Conservation (phyloP, 1,140 invertebrate species). For the Lepidostoma basale region DNA sequence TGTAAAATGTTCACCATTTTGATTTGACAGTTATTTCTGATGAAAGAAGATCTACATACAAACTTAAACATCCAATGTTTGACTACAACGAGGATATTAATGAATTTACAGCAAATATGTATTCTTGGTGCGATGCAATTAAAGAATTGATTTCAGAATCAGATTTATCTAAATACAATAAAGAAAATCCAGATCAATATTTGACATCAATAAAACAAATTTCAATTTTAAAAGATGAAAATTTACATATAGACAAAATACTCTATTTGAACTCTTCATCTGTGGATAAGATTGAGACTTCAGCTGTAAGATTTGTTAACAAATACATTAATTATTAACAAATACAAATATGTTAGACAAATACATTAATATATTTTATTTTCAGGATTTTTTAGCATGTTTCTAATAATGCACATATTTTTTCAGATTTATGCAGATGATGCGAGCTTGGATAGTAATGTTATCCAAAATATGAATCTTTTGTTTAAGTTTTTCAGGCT, state of each 20-base stretch:
- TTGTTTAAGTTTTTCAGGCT: constrained; percentile 24
- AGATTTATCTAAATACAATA: constrained; percentile 5
- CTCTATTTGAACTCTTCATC: constrained; percentile 20
- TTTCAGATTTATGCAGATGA: constrained; percentile 37
- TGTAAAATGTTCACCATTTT: background rate
- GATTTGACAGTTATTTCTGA: constrained; percentile 37
- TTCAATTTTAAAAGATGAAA: background rate
- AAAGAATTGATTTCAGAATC: constrained; percentile 29
- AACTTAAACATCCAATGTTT: constrained; percentile 47
- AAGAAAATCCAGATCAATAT: constrained; percentile 6
- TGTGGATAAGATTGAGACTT: constrained; percentile 30
- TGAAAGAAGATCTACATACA: constrained; percentile 37
- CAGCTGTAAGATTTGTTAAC: constrained; percentile 14
- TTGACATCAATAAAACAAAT: constrained; percentile 25
- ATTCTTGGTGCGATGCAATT: constrained; percentile 46
- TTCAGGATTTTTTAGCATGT: background rate
- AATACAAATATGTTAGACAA: background rate
- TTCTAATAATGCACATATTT: background rate
- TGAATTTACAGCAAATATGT: constrained; percentile 43
- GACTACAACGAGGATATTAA: constrained; percentile 36
- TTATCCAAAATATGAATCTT: constrained; percentile 40
- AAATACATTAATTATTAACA: background rate
- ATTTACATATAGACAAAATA: constrained; percentile 18
- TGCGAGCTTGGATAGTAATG: constrained; percentile 23
- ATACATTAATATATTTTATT: background rate